Evolutionary conservation across 2,888 invertebrate species (phyloP), one percentile per base, ranked within the genome.

Genomic region (Carterocephalus palaemon): DNA sequence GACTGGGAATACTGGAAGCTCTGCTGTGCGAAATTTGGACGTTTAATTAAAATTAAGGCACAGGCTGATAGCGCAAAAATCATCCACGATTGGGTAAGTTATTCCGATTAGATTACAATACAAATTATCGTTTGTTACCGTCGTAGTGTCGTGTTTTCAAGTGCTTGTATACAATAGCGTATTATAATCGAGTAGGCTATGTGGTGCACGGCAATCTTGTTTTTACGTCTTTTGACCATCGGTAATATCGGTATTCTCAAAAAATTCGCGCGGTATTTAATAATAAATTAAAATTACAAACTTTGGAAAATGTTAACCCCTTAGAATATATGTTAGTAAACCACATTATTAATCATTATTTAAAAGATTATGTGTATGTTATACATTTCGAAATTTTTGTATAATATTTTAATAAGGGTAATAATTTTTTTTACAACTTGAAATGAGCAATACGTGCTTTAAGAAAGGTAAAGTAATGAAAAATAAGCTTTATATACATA

Each of bases 1-100:
- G 72, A 80, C 75, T 82, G 71, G 67, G 67, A 67, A 56, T 59
- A 66, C 62, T 24, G 31, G 37, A 31, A 45, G 40, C 64, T 68
- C 67, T 16, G 31, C 13, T 45, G 43, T 37, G 28, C 36, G 64
- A 54, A 60, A 54, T 59, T 70, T 73, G 82, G 78, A 80, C 80
- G 73, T 73, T 78, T 65, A 55, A 60, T 67, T 60, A 59, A 67
- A 56, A 55, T 57, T 74, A 63, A 71, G 67, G 68, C 67, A 64
- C 58, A 65, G 67, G 63, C 72, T 72, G 84, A 80, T 85, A 83
- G 72, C 77, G 76, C 71, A 63, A 76, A 78, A 80, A 80, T 77
- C 76, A 82, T 83, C 80, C 85, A 85, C 79, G 77, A 86, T 86
- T 85, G 81, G 86, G 86, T 86, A 72, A 86, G 86, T 76, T 68